Base-by-base conservation (phyloP, 2,113 vertebrate genomes). In the Collichthys lucidus region DNA sequence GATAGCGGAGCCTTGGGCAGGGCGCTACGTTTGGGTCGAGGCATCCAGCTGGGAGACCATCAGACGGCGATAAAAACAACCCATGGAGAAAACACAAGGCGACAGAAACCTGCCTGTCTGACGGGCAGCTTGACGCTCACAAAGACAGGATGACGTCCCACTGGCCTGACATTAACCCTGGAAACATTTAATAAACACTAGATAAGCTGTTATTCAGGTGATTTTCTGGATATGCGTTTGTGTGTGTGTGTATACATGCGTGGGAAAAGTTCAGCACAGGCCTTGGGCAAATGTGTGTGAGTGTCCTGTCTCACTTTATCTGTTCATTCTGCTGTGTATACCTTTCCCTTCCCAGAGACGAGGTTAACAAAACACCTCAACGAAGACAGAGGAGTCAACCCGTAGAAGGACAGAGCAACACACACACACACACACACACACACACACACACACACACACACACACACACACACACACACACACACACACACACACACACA, bases 171-270 rank as follows among this genome's bases (percentile, higher is more conserved):
- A 65, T 72, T 89, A 78, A 90, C 87, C 88, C 66, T 89, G 92
- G 88, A 92, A 89, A 84, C 90, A 67, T 89, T 87, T 86, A 71
- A 90, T 91, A 88, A 91, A 91, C 89, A 89, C 3, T 15, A 80
- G 90, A 91, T 88, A 88, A 91, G 86, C 78, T 53, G 35, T 49
- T 71, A 56, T 72, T 80, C 79, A 87, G 83, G 79, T 88, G 78
- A 77, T 83, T 81, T 82, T 87, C 11, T 62, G 80, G 57, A 66
- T 59, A 31, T 57, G 46, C 53, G 29, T 74, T 1, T 79, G 53
- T 64, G n/a, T 29, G 29, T 75, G 66, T 76, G 57, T 77, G 15
- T 57, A 5, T 52, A 0, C 50, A 68, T 3, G 40, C 76, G 63
- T 88, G 92, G 89, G 91, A 87, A 91, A 70, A 31, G 63, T 78